Evolutionary conservation across 2,797 vertebrate genomes (phyloP), one percentile per base, ranked within the genome.

Genomic region (Scarus forsteni): DNA sequence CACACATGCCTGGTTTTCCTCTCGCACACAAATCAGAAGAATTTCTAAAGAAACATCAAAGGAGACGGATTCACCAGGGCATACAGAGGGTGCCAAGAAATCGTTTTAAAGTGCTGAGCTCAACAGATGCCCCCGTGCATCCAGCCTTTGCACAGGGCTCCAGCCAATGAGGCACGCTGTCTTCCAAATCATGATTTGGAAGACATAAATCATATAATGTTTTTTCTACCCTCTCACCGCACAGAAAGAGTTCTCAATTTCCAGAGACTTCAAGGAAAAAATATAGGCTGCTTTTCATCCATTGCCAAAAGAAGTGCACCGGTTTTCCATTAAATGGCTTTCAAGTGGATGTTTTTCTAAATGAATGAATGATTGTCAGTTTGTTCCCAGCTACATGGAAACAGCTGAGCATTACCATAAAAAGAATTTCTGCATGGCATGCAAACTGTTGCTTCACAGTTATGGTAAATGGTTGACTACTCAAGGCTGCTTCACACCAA

Each of bases 41-140:
- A 84, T 81, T 78, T 85, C 81, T 62, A 74, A 81, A 57, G 80
- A 60, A 83, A 85, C 84, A 82, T 86, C 80, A 88, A 85, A 88
- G 70, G 34, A 71, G 57, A 73, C 16, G 0, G 52, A 57, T 65
- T 55, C 67, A 49, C 48, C 18, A 38, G 60, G 65, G 64, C 60
- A 70, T 69, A 50, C 19, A 70, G 43, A 66, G 56, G 59, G 36
- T 75, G 52, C 73, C 62, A 80, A 82, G 52, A 80, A 87, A 78
- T 60, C 11, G 15, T 72, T 80, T 82, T 73, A 80, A 77, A 80
- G 39, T 75, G 67, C 74, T 75, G 66, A 85, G 73, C 81, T 88
- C 82, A 86, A 82, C 72, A 86, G 75, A 75, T 82, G 73, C 67
- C 75, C 38, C 58, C 8, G 16, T 53, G 35, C 61, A 85, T 69